phyloP scores from a whole-genome alignment of 2,113 vertebrate species.

The Pseudopipra pipra region DNA sequence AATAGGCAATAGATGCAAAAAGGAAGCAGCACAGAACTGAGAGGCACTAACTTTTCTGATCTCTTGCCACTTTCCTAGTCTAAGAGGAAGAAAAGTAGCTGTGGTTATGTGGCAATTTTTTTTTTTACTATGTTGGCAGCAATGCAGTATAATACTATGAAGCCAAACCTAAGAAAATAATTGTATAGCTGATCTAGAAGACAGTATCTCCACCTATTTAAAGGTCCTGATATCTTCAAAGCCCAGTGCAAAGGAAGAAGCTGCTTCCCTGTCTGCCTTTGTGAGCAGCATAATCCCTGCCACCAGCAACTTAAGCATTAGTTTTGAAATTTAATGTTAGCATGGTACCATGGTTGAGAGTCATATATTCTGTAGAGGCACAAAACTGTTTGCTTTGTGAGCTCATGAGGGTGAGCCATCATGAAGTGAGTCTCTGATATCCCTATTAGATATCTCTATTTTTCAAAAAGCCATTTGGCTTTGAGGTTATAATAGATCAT shows the following conservation, averaged over 20 bases:
- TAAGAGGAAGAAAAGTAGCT: background rate
- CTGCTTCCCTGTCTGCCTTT: background rate
- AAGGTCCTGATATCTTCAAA: background rate
- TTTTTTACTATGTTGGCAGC: background rate
- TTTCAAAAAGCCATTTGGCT: background rate
- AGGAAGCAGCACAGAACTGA: background rate
- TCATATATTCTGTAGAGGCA: background rate
- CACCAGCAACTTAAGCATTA: background rate
- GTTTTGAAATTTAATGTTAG: background rate
- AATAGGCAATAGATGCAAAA: background rate
- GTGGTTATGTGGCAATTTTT: background rate
- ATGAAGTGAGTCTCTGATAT: background rate
- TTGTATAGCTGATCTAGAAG: background rate
- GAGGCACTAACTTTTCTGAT: background rate
- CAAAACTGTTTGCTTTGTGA: background rate
- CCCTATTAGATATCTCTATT: background rate
- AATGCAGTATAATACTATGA: background rate
- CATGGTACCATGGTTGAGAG: background rate
- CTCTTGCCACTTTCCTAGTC: background rate
- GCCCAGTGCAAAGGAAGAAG: background rate
- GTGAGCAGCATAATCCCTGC: background rate
- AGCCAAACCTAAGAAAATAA: background rate
- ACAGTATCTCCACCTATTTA: background rate
- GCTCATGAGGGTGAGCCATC: background rate
- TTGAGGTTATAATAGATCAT: background rate